Evolutionary conservation across 2,113 vertebrate species (phyloP).

Genomic region (Paralichthys olivaceus): DNA sequence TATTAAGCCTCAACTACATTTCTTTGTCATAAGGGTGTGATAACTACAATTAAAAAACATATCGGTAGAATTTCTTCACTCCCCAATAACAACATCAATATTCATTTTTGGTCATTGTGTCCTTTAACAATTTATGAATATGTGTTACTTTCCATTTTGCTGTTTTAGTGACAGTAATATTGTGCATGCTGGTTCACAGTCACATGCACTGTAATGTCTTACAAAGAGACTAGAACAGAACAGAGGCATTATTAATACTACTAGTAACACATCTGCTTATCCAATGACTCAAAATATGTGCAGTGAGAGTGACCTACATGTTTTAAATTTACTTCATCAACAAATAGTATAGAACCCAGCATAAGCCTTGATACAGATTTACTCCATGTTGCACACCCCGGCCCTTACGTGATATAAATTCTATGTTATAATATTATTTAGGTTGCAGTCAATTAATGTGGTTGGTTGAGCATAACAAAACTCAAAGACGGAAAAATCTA

Average conservation of each 20-base stretch:
- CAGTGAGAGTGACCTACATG: background rate
- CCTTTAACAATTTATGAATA: background rate
- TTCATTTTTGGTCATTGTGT: background rate
- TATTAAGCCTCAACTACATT: too few species aligned
- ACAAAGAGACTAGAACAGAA: background rate
- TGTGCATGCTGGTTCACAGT: background rate
- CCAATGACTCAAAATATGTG: background rate
- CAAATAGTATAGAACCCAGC: background rate
- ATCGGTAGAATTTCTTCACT: too few species aligned
- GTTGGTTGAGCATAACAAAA: background rate
- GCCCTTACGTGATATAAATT: background rate
- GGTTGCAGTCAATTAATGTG: background rate
- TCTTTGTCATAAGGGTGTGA: too few species aligned
- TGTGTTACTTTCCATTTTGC: background rate
- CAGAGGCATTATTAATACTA: background rate
- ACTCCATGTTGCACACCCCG: background rate
- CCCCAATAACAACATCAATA: background rate
- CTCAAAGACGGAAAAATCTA: slow-evolving; percentile 1
- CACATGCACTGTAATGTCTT: background rate
- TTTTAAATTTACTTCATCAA: background rate
- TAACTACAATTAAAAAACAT: too few species aligned
- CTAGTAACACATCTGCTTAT: slow-evolving; percentile 1
- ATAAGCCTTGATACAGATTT: background rate
- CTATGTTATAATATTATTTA: background rate
- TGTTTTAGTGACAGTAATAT: background rate